These are phyloP conservation scores for Zophobas atratus DNA, from an alignment of 1,140 invertebrate genomes.

Conservation along the genomic window DNA sequence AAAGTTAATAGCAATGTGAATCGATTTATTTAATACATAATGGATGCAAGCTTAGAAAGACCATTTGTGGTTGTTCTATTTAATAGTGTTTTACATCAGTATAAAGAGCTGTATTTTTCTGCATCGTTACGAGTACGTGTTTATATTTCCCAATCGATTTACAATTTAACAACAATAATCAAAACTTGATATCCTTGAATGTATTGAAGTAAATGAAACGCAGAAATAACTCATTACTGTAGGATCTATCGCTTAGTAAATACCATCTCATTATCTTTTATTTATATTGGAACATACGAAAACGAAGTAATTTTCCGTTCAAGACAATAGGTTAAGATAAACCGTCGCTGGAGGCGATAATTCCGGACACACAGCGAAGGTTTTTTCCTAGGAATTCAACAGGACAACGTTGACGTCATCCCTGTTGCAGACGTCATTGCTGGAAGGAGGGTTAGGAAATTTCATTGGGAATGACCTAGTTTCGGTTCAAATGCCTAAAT, in stretches of 20 bases:
- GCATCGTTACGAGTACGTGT: too few relatives aligned
- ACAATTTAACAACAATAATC: too few relatives aligned
- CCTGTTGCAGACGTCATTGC: slow-evolving; percentile 33
- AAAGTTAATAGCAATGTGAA: too few relatives aligned
- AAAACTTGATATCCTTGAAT: slow-evolving; percentile 10
- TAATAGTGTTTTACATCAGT: too few relatives aligned
- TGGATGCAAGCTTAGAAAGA: too few relatives aligned
- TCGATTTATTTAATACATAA: too few relatives aligned
- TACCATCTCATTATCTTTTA: slow-evolving; percentile 18
- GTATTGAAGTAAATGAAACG: slow-evolving; percentile 1
- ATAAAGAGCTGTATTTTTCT: too few relatives aligned
- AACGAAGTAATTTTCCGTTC: slow-evolving; percentile 20
- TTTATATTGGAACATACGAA: slow-evolving; percentile 10
- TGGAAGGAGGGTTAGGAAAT: slow-evolving; percentile 12
- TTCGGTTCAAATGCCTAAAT: slow-evolving; percentile 45
- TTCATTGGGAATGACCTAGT: slow-evolving; percentile 43
- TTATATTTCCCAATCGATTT: too few relatives aligned
- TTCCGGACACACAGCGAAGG: too few relatives aligned
- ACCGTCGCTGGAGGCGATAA: not conserved
- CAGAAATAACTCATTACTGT: slow-evolving; percentile 29
- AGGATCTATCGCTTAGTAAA: slow-evolving; percentile 8
- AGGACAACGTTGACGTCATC: slow-evolving; percentile 39
- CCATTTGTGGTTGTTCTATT: too few relatives aligned
- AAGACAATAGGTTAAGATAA: slow-evolving; percentile 11
- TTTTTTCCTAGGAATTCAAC: slow-evolving; percentile 10